Evolutionary conservation across 2,888 invertebrate species (phyloP).

Genomic region (Drosophila subsilvestris): DNA sequence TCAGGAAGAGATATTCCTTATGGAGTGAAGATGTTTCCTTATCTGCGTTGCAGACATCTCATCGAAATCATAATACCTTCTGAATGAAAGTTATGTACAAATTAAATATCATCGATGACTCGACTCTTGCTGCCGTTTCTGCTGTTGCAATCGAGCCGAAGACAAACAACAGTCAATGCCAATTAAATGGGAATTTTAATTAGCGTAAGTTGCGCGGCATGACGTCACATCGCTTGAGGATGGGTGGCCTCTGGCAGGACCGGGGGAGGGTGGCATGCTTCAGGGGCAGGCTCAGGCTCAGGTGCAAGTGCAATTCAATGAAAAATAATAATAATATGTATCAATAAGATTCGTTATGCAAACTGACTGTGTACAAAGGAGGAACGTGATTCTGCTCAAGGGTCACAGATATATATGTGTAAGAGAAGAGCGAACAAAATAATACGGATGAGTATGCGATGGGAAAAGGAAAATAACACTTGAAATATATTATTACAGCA

Average conservation of each 20-base stretch:
- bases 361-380: constrained; percentile 14
- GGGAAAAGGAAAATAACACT: background rate
- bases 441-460: background rate
- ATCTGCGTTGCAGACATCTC: background rate
- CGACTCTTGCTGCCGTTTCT: constrained; percentile 16
- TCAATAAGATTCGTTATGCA: constrained; percentile 17
- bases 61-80: background rate
- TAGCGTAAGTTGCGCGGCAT: constrained; percentile 70
- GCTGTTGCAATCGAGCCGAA: constrained; percentile 63
- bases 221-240: constrained; percentile 55
- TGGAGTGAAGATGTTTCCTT: too few species aligned
- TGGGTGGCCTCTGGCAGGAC: background rate
- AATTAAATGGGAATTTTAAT: constrained; percentile 82
- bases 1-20: too few species aligned
- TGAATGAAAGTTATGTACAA: constrained; percentile 3
- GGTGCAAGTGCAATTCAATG: constrained; percentile 22
- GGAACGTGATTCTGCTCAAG: background rate
- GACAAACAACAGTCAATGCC: constrained; percentile 76
- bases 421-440: background rate
- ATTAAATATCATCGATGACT: constrained; percentile 42
- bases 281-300: constrained; percentile 19
- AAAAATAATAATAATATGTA: constrained; percentile 31
- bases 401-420: background rate
- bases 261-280: background rate
- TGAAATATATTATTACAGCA: background rate